Conservation (phyloP, 2,113 vertebrate species). For the Myotis davidii region DNA sequence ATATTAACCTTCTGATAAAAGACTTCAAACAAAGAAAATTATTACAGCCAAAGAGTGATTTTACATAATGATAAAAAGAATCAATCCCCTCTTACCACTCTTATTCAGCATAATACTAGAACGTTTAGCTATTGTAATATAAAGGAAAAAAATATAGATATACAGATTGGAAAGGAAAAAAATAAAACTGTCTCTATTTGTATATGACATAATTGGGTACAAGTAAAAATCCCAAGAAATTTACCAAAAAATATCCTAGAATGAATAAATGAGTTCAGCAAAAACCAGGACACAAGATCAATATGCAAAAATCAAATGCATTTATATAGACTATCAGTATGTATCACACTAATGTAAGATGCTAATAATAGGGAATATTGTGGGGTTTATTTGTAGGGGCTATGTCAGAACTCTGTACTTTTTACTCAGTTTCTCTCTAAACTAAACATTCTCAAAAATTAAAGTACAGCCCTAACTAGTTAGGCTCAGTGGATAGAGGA, state of each 20-base stretch:
- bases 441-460: background rate
- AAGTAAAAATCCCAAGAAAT: background rate
- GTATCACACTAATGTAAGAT: background rate
- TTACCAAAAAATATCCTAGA: background rate
- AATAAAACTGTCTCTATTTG: background rate
- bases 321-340: background rate
- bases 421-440: background rate
- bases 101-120: background rate
- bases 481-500: too few relatives aligned
- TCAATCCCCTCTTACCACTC: background rate
- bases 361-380: background rate
- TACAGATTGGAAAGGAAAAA: background rate
- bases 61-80: background rate
- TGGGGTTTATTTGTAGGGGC: background rate
- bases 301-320: background rate
- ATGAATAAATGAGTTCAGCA: background rate
- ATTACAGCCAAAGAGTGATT: background rate
- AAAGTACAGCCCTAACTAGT: too few relatives aligned
- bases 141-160: background rate
- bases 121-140: background rate
- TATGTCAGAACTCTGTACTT: background rate
- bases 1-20: background rate
- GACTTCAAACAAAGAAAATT: background rate
- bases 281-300: background rate
- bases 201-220: background rate